Percentiles rank a stretch among this genome's conserved stretches.
These are phyloP conservation scores for Aquatica leii DNA, from an alignment of 2,888 invertebrate species.

Conservation along the genomic window DNA sequence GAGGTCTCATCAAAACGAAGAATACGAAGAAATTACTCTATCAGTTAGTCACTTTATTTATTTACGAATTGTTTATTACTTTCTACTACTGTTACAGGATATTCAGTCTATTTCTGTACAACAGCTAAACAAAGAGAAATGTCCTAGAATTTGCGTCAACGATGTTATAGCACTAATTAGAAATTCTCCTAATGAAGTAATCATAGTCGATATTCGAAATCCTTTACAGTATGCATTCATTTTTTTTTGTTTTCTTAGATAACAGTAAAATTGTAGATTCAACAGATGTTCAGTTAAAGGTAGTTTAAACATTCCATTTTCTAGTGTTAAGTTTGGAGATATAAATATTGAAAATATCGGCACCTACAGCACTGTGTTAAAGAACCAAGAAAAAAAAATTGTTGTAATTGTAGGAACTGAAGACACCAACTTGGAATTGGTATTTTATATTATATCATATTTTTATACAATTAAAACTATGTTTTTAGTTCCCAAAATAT, in stretches of 20 bases:
- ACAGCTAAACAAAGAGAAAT: constrained; percentile 66
- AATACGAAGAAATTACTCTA: constrained; percentile 37
- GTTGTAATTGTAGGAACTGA: constrained; percentile 82
- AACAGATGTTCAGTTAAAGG: constrained; percentile 80
- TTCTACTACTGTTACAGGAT: constrained; percentile 64
- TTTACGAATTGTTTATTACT: neutral
- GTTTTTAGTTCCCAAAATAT: constrained; percentile 83
- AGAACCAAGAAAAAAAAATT: constrained; percentile 70
- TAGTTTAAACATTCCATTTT: constrained; percentile 90
- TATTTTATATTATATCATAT: too few relatives aligned
- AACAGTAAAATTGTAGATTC: constrained; percentile 66
- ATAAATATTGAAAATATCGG: constrained; percentile 76
- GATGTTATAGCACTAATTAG: constrained; percentile 82
- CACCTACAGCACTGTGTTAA: constrained; percentile 67
- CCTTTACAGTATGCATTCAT: constrained; percentile 65
- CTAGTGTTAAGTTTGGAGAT: constrained; percentile 76
- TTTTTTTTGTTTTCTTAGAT: constrained; percentile 59
- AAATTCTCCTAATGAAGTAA: constrained; percentile 64
- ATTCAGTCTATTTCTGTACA: constrained; percentile 71
- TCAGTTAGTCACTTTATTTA: constrained; percentile 39
- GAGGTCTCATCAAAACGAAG: constrained; percentile 73
- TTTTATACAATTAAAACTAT: too few relatives aligned
- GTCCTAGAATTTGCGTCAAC: constrained; percentile 84
- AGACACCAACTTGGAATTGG: constrained; percentile 79
- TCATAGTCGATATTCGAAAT: constrained; percentile 75